Evolutionary conservation across 2,113 vertebrate genomes (phyloP).

Genomic region (Perca flavescens): DNA sequence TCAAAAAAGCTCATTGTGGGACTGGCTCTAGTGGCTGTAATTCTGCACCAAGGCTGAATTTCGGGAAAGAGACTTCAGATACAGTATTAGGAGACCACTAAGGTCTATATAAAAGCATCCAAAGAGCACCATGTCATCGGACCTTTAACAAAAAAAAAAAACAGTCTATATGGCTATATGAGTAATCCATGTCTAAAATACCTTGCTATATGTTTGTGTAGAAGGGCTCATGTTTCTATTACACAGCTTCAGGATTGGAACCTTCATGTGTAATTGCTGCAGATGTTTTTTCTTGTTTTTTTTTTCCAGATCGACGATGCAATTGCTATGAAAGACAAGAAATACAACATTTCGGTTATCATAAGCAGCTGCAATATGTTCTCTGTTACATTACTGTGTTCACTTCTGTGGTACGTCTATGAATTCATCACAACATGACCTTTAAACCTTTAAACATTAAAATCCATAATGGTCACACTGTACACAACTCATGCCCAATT

Average conservation of each 20-base stretch:
- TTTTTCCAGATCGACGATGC: conserved; percentile 61
- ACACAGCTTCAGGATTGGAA: not conserved
- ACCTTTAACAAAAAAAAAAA: too few species aligned
- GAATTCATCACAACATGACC: not conserved
- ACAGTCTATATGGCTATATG: too few species aligned
- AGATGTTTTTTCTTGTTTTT: not conserved
- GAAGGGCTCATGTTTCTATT: not conserved
- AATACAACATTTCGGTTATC: conserved; percentile 55
- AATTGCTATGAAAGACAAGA: conserved; percentile 58
- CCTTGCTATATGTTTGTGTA: too few species aligned
- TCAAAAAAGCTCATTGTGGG: too few species aligned
- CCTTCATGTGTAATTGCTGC: not conserved
- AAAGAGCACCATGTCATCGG: too few species aligned
- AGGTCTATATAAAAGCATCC: too few species aligned
- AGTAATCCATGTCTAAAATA: too few species aligned
- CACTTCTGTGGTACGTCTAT: conserved; percentile 70
- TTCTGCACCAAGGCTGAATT: too few species aligned
- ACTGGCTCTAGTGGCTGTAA: too few species aligned
- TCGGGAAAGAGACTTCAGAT: too few species aligned
- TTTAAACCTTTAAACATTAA: too few species aligned
- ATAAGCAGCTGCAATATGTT: conserved; percentile 64
- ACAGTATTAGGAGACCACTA: too few species aligned
- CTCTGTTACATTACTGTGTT: conserved; percentile 57
- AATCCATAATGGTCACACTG: not conserved
- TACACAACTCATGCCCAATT: not conserved